Base-by-base conservation (phyloP, 2,797 vertebrate species). In the Protosalanx chinensis region DNA sequence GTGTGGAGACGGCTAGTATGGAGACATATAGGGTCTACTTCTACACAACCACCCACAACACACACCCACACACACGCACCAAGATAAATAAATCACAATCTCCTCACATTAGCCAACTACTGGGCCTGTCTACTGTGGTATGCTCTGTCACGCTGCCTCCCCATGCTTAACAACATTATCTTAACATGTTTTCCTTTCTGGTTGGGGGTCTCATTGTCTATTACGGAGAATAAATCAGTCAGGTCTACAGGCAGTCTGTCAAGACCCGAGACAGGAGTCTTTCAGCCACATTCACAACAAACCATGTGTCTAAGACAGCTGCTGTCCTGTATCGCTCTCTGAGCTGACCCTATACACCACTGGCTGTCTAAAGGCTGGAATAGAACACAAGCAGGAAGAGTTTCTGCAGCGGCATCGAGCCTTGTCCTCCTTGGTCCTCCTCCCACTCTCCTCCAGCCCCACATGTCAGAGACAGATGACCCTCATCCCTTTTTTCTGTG, bases 21-120 rank as follows among this genome's bases (percentile, higher is more conserved):
- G 6, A 41, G 37, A 10, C 7, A 7, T 41, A 41, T 41, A 41
- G 8, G 37, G 37, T 41, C 37, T 18, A 37, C n/a, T 30, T 10
- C 6, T 18, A 29, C 35, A 29, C 37, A 30, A n/a, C 15, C 67
- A 32, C n/a, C 56, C 27, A 58, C 58, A 51, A 41, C 37, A 49
- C 57, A 49, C 57, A 68, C 35, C 27, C 6, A 18, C 12, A 70
- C 58, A 37, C 8, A 62, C 15, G n/a, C 10, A 61, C n/a, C 49
- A 15, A 18, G 65, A 27, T 53, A 4, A 67, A 32, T 51, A 29
- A 67, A 51, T 30, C 65, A 51, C 5, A 4, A 30, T 6, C 5
- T 20, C 20, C 27, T 30, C 65, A 66, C 37, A 46, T 18, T 7
- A 30, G 20, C 6, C 37, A 63, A 23, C 71, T 72, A 68, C 78